Base-by-base conservation (phyloP, 1,140 invertebrate genomes). In the Drosophila biarmipes region DNA sequence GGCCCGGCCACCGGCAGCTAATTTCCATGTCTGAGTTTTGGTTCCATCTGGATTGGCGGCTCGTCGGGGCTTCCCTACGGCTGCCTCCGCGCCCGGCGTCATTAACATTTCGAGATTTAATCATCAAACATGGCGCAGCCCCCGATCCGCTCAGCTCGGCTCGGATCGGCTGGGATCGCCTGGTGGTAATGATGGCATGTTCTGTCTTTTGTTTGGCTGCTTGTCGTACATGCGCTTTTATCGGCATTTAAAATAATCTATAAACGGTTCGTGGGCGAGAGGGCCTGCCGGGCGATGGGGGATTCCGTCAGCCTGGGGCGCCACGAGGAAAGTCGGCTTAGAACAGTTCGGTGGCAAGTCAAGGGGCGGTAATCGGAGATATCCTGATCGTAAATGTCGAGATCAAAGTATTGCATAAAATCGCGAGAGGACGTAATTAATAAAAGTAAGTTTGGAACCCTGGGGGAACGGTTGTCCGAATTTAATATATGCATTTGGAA, bases 211-310 rank as follows among this genome's bases (percentile, higher is more conserved):
- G 81, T 87, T 87, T 87, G 62, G 79, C 84, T 78, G 82, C 81
- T 81, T 89, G 87, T 90, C 77, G 51, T 73, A 90, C 89, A 90
- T 89, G 89, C 80, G 80, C 89, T 91, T 91, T 90, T 90, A 90
- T 90, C 78, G 74, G 63, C 68, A 74, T 85, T 78, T 80, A 75
- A 78, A 85, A 64, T 64, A 82, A 73, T 73, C 68, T 73, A 59
- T 73, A 81, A 45, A 76, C 21, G 51, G 52, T 37, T 34, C 27
- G 21, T 29, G 34, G n/a, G 7, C 15, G 14, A 40, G 19, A 10
- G 15, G 6, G 12, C 57, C 21, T 46, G 51, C 73, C 57, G 48
- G 31, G 48, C n/a, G 46, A 24, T 27, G 15, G 51, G 2, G 43
- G 49, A 45, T 79, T 84, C 68, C 56, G 40, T 82, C 80, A 84